Conservation (phyloP, 2,113 vertebrate species). For the Embiotoca jacksoni region DNA sequence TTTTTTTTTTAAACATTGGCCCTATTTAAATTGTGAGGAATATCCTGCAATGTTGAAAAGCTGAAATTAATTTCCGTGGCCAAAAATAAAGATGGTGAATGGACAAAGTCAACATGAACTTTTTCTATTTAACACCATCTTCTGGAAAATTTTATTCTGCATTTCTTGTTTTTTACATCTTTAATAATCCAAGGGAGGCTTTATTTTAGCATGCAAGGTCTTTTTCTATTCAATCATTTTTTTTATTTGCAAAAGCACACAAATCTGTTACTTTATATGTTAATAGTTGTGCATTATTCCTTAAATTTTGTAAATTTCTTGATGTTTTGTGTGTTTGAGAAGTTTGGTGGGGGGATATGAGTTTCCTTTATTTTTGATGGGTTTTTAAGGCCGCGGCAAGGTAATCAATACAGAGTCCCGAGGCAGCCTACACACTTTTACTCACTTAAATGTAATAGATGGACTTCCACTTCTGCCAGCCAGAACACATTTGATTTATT, state of each 20-base stretch:
- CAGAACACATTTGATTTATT: background rate
- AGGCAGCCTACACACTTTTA: slow-evolving; percentile 30
- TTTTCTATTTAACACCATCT: background rate
- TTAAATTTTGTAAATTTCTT: slow-evolving; percentile 1
- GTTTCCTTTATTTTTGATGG: background rate
- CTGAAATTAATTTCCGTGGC: background rate
- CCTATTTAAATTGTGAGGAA: no score
- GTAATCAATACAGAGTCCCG: slow-evolving; percentile 1
- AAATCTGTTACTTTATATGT: background rate
- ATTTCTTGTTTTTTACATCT: no score
- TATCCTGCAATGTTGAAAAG: background rate
- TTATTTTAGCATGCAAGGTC: background rate
- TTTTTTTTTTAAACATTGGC: no score
- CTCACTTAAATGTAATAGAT: slow-evolving; percentile 34
- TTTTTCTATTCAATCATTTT: no score
- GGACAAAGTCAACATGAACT: no score
- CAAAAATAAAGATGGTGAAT: background rate
- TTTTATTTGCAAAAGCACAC: no score
- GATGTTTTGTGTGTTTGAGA: slow-evolving; percentile 3
- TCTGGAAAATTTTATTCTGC: background rate
- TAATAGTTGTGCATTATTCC: background rate
- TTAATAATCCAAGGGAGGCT: background rate
- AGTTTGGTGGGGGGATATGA: background rate
- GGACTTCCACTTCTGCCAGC: slow-evolving; percentile 27
- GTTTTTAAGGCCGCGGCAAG: background rate